These are phyloP conservation scores for Rhincodon typus DNA, from an alignment of 2,797 vertebrate species.

Conservation along the genomic window DNA sequence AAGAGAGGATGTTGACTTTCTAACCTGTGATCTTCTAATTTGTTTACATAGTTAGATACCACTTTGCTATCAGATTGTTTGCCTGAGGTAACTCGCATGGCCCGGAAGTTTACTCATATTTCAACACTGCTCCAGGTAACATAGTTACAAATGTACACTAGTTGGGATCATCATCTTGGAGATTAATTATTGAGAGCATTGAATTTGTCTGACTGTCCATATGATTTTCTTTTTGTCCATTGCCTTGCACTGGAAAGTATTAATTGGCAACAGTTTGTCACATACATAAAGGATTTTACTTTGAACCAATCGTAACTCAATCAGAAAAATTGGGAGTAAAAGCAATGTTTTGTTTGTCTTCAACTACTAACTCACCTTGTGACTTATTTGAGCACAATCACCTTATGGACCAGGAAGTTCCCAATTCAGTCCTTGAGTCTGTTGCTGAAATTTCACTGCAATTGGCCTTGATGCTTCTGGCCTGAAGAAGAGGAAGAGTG, in stretches of 20 bases:
- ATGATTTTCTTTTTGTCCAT: background rate
- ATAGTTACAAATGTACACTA: background rate
- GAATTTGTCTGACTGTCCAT: background rate
- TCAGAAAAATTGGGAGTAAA: background rate
- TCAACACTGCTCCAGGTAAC: conserved; percentile 84
- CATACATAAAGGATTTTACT: background rate
- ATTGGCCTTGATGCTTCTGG: background rate
- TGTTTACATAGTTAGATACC: conserved; percentile 72
- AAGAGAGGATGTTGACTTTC: background rate
- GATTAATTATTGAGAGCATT: background rate
- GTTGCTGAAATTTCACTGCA: background rate
- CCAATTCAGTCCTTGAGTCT: background rate
- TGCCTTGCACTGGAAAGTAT: background rate
- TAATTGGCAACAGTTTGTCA: background rate
- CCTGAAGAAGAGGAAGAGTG: background rate
- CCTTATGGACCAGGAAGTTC: background rate
- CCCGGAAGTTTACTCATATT: conserved; percentile 96
- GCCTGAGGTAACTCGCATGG: conserved; percentile 92
- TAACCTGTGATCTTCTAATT: background rate
- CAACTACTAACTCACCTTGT: background rate
- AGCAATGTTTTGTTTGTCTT: background rate
- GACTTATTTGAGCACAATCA: background rate
- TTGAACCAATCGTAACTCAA: background rate
- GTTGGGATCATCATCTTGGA: background rate
- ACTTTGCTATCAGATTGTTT: conserved; percentile 81